Percentiles rank a stretch among this genome's conserved stretches.
Evolutionary conservation across 2,113 vertebrate species (phyloP).

Genomic region (Centrocercus urophasianus): DNA sequence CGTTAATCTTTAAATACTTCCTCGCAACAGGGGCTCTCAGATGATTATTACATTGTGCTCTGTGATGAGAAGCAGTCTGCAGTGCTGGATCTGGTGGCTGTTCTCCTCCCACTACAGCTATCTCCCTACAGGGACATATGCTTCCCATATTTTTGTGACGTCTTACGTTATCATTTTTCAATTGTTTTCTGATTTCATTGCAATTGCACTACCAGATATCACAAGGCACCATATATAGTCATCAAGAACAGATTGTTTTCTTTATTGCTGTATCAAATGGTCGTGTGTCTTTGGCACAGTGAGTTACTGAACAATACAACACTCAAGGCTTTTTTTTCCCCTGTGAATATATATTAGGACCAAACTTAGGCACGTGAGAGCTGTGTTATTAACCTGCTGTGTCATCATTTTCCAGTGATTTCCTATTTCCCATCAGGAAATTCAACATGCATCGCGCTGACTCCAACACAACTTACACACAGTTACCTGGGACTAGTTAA

Average conservation of each 20-base stretch:
- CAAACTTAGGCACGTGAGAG: neutral
- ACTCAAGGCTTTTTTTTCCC: neutral
- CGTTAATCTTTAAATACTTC: slow-evolving; percentile 31
- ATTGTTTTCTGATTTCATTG: neutral
- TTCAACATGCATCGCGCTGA: neutral
- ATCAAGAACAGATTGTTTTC: neutral
- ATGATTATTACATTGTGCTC: neutral
- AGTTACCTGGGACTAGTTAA: neutral
- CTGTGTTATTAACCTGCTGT: slow-evolving; percentile 4
- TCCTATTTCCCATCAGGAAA: neutral
- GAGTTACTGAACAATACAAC: neutral
- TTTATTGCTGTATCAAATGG: neutral
- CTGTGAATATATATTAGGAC: neutral
- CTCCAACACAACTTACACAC: neutral
- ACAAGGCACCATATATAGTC: neutral
- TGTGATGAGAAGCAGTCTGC: neutral
- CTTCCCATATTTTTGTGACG: neutral
- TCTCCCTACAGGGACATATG: neutral
- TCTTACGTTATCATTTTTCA: neutral
- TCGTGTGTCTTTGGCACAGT: neutral
- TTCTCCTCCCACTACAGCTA: neutral
- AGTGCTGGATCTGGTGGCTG: neutral
- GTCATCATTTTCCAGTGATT: neutral
- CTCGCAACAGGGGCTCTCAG: neutral
- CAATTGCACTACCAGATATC: neutral